phyloP scores from a whole-genome alignment of 2,113 vertebrate species.

The Haplotaxodon microlepis region DNA sequence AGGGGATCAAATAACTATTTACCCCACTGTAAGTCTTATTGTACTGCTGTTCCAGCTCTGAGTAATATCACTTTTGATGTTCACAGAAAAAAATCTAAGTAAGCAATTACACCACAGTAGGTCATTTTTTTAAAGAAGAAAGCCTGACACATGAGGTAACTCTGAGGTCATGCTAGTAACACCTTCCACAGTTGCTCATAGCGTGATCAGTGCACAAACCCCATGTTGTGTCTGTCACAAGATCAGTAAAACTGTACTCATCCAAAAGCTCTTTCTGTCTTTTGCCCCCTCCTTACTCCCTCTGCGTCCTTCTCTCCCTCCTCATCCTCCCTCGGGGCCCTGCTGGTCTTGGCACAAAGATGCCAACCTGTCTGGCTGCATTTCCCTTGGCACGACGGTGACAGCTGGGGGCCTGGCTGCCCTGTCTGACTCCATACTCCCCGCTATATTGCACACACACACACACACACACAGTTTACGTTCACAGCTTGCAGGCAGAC shows the following conservation, averaged over 20 bases:
- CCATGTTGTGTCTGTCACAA: background rate
- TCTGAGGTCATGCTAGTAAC: background rate
- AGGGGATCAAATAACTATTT: background rate
- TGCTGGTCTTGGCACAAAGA: constrained; percentile 57
- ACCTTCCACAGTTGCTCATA: background rate
- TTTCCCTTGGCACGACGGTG: constrained; percentile 62
- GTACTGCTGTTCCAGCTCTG: background rate
- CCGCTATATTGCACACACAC: constrained; percentile 9
- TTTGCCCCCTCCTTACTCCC: background rate
- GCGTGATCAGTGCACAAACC: background rate
- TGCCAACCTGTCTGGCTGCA: constrained; percentile 70
- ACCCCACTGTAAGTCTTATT: background rate
- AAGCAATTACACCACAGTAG: background rate
- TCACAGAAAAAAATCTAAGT: background rate
- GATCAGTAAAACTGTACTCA: constrained; percentile 7
- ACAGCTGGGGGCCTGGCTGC: constrained; percentile 69
- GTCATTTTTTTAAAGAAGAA: background rate
- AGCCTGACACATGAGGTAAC: background rate
- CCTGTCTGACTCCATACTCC: constrained; percentile 49
- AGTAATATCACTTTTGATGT: background rate
- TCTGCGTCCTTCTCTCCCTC: background rate
- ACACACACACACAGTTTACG: constrained; percentile 4
- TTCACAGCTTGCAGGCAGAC: constrained; percentile 75
- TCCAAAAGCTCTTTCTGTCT: background rate
- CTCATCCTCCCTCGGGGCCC: constrained; percentile 54